Evolutionary conservation across 1,140 invertebrate species (phyloP), one percentile per base, ranked within the genome.

Genomic region (Drosophila carrolli): DNA sequence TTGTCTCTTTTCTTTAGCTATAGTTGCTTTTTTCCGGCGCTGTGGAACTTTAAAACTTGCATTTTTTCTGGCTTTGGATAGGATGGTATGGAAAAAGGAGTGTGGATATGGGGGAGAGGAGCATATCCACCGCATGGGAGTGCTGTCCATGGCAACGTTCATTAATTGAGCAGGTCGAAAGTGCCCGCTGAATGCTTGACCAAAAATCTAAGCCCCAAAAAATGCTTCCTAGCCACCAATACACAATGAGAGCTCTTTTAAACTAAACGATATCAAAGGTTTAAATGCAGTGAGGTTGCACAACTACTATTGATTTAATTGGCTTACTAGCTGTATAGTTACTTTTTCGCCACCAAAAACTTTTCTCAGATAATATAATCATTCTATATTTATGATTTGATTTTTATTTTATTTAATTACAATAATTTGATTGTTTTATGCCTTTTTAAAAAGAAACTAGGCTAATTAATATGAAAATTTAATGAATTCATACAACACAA

Each of bases 1-100:
- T 72, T 32, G 59, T 46, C 68, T 60, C 50, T 56, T 60, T 59
- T 51, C 38, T 27, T 55, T 19, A 16, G 50, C 9, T 19, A 32
- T 47, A 44, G 57, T 60, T 62, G 43, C 43, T 19, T 51, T 58
- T 46, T 58, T 53, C 38, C 19, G 46, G 43, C 67, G 60, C 16
- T 27, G 32, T 37, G 41, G 29, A 50, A 41, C 59, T 46, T 37
- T 66, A 61, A 75, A 80, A 85, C 81, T 85, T 84, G 81, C 76
- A 85, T 76, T 84, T 80, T 84, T 84, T 72, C 29, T 6, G 6
- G 38, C 32, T 46, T 23, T 29, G 27, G 19, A 19, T 40, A 10
- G 19, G 14, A 23, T 23, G 13, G 43, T 27, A 11, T 14, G 14
- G 37, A 23, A 10, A 10, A 13, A 35, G 48, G 8, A 32, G 11